phyloP scores from a whole-genome alignment of 2,888 invertebrate species.

The Dendrolimus houi region DNA sequence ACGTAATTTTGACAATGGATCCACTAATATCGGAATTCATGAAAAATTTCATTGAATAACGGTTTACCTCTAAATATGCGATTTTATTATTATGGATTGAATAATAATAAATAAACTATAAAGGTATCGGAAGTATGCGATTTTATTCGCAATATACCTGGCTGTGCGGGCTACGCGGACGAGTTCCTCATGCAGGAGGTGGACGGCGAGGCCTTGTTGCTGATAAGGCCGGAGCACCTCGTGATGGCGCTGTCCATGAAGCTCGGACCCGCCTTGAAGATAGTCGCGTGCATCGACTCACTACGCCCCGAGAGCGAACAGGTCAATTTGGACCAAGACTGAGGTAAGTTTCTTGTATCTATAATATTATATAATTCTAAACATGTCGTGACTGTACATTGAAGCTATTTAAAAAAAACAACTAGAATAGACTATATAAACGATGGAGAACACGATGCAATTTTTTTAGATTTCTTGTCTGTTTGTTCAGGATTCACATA shows the following conservation, averaged over 20 bases:
- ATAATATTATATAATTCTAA: too few species aligned
- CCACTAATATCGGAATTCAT: too few species aligned
- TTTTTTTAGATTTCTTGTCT: too few species aligned
- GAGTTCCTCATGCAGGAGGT: conserved; percentile 97
- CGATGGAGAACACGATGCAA: too few species aligned
- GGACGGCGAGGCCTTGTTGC: conserved; percentile 94
- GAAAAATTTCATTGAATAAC: too few species aligned
- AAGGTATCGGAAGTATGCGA: conserved; percentile 92
- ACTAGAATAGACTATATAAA: too few species aligned
- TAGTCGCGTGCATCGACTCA: conserved; percentile 93
- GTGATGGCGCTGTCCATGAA: conserved; percentile 97
- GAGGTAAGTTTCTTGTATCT: conserved; percentile 23
- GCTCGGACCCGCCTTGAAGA: conserved; percentile 95
- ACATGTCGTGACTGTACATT: too few species aligned
- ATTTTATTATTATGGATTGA: too few species aligned
- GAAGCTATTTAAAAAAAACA: too few species aligned
- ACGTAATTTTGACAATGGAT: too few species aligned
- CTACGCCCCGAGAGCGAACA: conserved; percentile 81
- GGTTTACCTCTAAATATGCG: too few species aligned
- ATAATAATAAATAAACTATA: background rate
- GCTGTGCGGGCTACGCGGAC: conserved; percentile 94
- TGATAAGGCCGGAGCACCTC: conserved; percentile 95
- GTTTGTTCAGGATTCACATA: too few species aligned
- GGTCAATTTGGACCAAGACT: conserved; percentile 40
- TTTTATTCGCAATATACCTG: conserved; percentile 91